phyloP scores from a whole-genome alignment of 2,113 vertebrate species.

The Mustela nigripes region DNA sequence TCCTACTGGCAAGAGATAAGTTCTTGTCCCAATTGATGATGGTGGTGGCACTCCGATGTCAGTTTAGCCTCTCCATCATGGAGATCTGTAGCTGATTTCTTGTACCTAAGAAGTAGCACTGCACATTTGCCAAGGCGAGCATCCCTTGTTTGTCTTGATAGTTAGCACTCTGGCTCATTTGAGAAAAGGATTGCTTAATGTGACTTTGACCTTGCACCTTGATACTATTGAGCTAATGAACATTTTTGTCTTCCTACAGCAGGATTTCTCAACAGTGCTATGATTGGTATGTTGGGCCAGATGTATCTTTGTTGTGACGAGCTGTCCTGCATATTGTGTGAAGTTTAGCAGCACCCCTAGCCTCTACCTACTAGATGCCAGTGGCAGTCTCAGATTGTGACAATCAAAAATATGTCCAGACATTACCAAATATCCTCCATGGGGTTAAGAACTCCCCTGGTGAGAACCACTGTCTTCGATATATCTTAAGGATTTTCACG shows the following conservation, averaged over 20 bases:
- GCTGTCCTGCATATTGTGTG: neutral
- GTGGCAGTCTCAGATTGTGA: neutral
- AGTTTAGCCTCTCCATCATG: neutral
- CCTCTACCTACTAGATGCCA: neutral
- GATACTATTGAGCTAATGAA: neutral
- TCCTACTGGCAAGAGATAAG: too few species aligned
- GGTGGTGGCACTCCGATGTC: neutral
- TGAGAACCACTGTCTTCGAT: neutral
- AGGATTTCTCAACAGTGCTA: neutral
- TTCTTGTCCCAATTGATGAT: neutral
- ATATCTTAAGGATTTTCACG: neutral
- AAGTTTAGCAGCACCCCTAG: neutral
- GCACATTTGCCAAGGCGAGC: neutral
- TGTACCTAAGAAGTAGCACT: too few species aligned
- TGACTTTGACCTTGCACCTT: neutral
- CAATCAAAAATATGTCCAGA: neutral
- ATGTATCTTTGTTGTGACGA: neutral
- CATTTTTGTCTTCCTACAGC: neutral
- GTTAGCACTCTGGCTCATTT: neutral
- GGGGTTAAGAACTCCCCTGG: neutral
- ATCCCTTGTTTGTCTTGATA: neutral
- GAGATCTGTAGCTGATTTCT: neutral
- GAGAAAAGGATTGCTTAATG: neutral
- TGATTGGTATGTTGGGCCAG: neutral
- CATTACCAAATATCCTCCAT: neutral